Conservation (phyloP, 2,797 vertebrate species). For the Xerus rutilus region DNA sequence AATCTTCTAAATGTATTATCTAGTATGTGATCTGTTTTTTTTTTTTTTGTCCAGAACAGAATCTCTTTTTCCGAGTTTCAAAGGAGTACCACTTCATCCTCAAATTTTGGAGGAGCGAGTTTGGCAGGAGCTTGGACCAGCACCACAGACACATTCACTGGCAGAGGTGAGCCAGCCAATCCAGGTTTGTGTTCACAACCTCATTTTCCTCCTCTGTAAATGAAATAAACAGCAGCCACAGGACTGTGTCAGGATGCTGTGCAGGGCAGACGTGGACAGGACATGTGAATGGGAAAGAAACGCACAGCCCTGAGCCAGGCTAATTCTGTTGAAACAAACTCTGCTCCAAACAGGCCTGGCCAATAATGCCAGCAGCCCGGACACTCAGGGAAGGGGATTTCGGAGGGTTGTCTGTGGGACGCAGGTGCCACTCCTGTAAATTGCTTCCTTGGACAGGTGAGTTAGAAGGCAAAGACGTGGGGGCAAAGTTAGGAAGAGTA, state of each 20-base stretch:
- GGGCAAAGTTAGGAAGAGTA: background rate
- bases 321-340: background rate
- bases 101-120: background rate
- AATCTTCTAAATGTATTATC: background rate
- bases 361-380: background rate
- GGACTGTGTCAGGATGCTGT: background rate
- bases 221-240: background rate
- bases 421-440: background rate
- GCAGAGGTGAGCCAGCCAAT: background rate
- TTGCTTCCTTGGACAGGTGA: background rate
- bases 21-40: background rate
- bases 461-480: background rate
- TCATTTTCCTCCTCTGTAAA: background rate
- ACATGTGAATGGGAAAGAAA: no score
- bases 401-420: background rate
- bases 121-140: background rate
- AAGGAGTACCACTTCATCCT: background rate
- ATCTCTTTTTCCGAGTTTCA: background rate
- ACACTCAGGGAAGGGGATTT: background rate
- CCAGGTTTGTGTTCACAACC: fast-evolving
- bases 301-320: fast-evolving
- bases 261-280: background rate
- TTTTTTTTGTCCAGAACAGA: background rate
- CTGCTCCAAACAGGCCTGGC: background rate
- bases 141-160: fast-evolving